Evolutionary conservation across 2,113 vertebrate species (phyloP), one percentile per base, ranked within the genome.

Genomic region (Megaceryle torquata): DNA sequence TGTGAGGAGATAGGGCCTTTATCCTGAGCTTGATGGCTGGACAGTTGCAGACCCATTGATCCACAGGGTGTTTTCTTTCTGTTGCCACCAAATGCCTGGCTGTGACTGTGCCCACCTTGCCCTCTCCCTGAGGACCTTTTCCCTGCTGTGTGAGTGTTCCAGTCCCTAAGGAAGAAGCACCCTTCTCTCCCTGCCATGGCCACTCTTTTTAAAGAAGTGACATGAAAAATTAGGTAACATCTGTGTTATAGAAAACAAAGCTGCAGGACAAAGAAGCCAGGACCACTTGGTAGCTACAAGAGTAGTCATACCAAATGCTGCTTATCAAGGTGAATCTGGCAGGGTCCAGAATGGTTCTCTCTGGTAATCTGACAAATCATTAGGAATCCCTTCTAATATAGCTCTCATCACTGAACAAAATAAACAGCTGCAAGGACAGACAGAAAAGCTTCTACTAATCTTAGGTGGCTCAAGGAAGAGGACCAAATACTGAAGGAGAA

Each of bases 181-280:
- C 8, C 16, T 83, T 61, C n/a, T 33, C 64, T 88, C 41, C 8
- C 16, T 77, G 35, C 26, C 24, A 19, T 41, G 29, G 13, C 28
- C 13, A 5, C 15, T 60, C 18, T 39, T 77, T 48, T 46, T 13
- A 11, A 61, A 61, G 51, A 64, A 53, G 7, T 13, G 29, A 33
- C 0, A 1, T 10, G 18, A 4, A 82, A 89, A 85, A 35, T 24
- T 19, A 48, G 14, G 0, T 28, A 44, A 53, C 1, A 5, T 10
- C 39, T 61, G 25, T 61, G 39, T 25, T 65, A 4, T 0, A 77
- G 21, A 69, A 43, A 7, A 29, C 71, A 84, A 61, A 50, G 4
- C 16, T 77, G 59, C 44, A 60, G 37, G 68, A 46, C 16, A 29
- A 70, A 48, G 15, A 44, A 8, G 41, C 5, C 14, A 39, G 33